Base-by-base conservation (phyloP, 2,888 invertebrate genomes). In the Lydus trimaculatus region DNA sequence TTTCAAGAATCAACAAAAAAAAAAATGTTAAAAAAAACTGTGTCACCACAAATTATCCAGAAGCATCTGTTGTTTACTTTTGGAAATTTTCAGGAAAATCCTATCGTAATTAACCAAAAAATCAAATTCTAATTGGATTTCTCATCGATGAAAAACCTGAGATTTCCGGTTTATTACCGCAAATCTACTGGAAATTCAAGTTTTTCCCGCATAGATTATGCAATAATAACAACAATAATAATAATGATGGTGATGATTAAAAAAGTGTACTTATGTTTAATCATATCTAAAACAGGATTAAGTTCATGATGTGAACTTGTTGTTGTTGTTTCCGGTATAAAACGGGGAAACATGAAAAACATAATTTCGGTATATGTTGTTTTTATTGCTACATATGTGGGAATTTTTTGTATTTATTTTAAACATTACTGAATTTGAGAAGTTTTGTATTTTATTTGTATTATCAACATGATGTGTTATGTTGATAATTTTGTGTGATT, bases 131-230 rank as follows among this genome's bases (percentile, higher is more conserved):
- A 43, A 43, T n/a, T n/a, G n/a, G n/a, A n/a, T n/a, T n/a, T n/a
- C n/a, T n/a, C n/a, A n/a, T n/a, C n/a, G n/a, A n/a, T n/a, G n/a
- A n/a, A n/a, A n/a, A n/a, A n/a, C n/a, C 25, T 25, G 9, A 56
- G 15, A 56, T 56, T 56, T 56, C 56, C 56, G 56, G 56, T 56
- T 56, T 15, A n/a, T n/a, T n/a, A 28, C 17, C 56, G 56, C 28
- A 56, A 56, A 56, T 28, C 7, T 28, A 28, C 56, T 28, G 15
- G 56, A 56, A 56, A 15, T 56, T 56, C 56, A 5, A 56, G 56
- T 56, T 56, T 28, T 56, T 8, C 25, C 1, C 2, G 8, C 23
- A 52, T 13, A n/a, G n/a, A 56, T 56, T 56, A 56, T n/a, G n/a
- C 8, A 48, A 48, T 48, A 20, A 48, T 20, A n/a, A n/a, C n/a